These are phyloP conservation scores for Caenorhabditis sp. DNA, from an alignment of 2,888 invertebrate species.

Conservation along the genomic window DNA sequence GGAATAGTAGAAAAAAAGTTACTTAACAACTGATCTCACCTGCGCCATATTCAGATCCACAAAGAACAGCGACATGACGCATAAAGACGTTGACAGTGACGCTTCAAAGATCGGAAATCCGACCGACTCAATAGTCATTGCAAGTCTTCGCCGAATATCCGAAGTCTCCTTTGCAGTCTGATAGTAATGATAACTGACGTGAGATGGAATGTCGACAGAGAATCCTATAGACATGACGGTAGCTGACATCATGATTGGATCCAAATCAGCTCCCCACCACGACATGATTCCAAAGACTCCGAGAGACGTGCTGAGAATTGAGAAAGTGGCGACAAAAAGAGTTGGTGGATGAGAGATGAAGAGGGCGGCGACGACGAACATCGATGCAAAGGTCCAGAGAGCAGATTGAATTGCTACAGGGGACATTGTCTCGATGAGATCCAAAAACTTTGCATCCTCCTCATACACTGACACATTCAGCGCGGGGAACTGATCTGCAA, in stretches of 20 bases:
- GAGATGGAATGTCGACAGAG: slow-evolving; percentile 82
- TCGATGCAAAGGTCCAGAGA: slow-evolving; percentile 79
- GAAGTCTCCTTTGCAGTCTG: slow-evolving; percentile 72
- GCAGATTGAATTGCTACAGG: slow-evolving; percentile 79
- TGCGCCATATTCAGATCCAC: slow-evolving; percentile 82
- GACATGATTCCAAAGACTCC: slow-evolving; percentile 82
- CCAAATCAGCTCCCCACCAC: slow-evolving; percentile 80
- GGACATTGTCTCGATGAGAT: slow-evolving; percentile 77
- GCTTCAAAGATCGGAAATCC: slow-evolving; percentile 82
- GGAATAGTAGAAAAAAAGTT: neutral
- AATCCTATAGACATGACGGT: slow-evolving; percentile 82
- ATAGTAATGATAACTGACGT: slow-evolving; percentile 81
- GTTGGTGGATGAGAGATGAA: slow-evolving; percentile 81
- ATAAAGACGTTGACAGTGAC: slow-evolving; percentile 78
- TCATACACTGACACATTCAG: slow-evolving; percentile 79
- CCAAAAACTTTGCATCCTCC: slow-evolving; percentile 81
- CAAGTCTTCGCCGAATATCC: slow-evolving; percentile 68
- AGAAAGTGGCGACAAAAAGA: slow-evolving; percentile 78
- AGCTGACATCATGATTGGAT: slow-evolving; percentile 81
- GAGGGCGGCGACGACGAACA: slow-evolving; percentile 80
- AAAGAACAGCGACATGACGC: slow-evolving; percentile 78
- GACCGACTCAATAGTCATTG: slow-evolving; percentile 77
- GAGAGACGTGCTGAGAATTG: slow-evolving; percentile 79
- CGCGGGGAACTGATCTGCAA: slow-evolving; percentile 79
- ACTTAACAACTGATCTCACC: slow-evolving; percentile 63